Percentiles rank a stretch among this genome's conserved stretches.
Evolutionary conservation across 2,888 invertebrate species (phyloP).

Genomic region (Xanthorhoe spadicearia): DNA sequence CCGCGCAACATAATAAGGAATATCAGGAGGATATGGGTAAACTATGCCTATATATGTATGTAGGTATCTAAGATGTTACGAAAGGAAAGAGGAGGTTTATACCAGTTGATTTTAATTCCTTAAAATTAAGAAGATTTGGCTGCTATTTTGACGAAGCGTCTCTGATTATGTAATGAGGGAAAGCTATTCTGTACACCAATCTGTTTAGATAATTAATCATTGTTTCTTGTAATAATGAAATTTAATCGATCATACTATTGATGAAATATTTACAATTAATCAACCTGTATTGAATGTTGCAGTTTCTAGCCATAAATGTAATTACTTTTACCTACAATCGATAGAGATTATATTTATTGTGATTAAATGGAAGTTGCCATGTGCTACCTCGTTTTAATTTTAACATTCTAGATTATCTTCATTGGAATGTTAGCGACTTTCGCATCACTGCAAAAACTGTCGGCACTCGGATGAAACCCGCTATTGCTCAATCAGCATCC

Average conservation of each 20-base stretch:
- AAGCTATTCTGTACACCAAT: conserved; percentile 2
- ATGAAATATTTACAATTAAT: neutral
- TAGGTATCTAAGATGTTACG: neutral
- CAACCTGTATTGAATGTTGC: neutral
- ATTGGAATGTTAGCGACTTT: conserved; percentile 16
- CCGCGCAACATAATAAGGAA: neutral
- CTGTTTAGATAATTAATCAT: neutral
- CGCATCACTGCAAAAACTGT: conserved; percentile 16
- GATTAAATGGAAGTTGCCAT: conserved; percentile 25
- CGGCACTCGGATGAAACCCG: conserved; percentile 5
- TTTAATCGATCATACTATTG: neutral
- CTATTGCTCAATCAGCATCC: conserved; percentile 2
- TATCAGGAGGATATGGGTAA: neutral
- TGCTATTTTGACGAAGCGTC: neutral
- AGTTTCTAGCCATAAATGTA: conserved; percentile 1
- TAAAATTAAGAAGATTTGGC: neutral
- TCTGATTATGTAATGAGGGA: neutral
- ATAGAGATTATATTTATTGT: conserved; percentile 18
- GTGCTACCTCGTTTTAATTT: conserved; percentile 17
- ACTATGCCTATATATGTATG: neutral
- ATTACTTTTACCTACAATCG: conserved; percentile 4
- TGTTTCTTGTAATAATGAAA: neutral
- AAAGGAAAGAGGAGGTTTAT: neutral
- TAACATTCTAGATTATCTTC: neutral
- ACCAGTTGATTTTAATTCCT: neutral